phyloP scores from a whole-genome alignment of 2,113 vertebrate genomes.

The Campylomormyrus tamandua region DNA sequence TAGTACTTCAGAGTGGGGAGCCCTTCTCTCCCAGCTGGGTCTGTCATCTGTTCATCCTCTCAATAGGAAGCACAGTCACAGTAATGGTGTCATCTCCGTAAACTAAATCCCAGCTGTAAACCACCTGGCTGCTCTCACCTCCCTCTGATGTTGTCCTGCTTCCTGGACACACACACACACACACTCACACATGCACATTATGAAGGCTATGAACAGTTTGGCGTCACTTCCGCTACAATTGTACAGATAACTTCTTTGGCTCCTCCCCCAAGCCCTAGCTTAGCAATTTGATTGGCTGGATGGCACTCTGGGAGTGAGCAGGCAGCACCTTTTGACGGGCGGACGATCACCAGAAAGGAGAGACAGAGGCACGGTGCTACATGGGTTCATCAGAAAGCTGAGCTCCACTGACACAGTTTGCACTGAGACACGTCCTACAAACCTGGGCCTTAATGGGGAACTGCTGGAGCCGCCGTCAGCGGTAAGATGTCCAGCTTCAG shows the following conservation, averaged over 20 bases:
- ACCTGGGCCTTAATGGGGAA: conserved; percentile 73
- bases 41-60: neutral
- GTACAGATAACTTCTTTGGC: conserved; percentile 18
- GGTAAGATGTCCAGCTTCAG: conserved; percentile 64
- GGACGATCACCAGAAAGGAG: conserved; percentile 42
- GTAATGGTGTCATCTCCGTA: neutral
- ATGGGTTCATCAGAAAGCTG: conserved; percentile 33
- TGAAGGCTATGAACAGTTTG: neutral
- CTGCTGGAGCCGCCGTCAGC: conserved; percentile 82
- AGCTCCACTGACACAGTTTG: conserved; percentile 52
- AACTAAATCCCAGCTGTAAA: neutral
- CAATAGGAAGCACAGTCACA: neutral
- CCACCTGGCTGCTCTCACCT: neutral
- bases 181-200: neutral
- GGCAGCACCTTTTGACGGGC: conserved; percentile 65
- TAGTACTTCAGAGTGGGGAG: neutral
- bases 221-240: neutral
- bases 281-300: conserved; percentile 45
- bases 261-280: neutral
- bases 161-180: neutral
- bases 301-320: conserved; percentile 26
- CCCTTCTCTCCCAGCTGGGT: neutral
- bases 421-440: conserved; percentile 40
- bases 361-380: neutral
- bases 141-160: neutral